Evolutionary conservation across 2,888 invertebrate genomes (phyloP).

Genomic region (Strigamia transsilvanica): DNA sequence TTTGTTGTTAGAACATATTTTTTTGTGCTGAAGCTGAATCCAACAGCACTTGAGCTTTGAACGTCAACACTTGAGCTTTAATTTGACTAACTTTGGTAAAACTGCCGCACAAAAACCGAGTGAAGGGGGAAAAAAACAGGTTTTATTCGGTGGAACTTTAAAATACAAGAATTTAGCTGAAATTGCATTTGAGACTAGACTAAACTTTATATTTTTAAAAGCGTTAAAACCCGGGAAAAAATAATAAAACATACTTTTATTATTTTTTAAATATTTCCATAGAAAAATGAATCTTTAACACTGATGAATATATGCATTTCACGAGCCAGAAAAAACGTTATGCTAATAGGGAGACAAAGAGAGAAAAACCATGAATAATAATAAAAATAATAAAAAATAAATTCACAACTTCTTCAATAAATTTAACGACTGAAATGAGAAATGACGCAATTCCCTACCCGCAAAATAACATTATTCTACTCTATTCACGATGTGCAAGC

Average conservation of each 20-base stretch:
- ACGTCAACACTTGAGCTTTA: neutral
- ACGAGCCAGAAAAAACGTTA: neutral
- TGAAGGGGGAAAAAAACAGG: neutral
- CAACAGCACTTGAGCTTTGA: neutral
- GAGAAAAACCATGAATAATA: too few relatives aligned
- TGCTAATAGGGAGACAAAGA: neutral
- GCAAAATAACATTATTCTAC: neutral
- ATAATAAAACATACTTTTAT: neutral
- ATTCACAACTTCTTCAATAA: neutral
- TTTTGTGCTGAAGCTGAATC: neutral
- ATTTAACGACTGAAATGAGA: neutral
- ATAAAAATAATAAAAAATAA: neutral
- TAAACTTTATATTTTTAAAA: conserved; percentile 3
- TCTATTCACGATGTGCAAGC: neutral
- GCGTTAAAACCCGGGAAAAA: neutral
- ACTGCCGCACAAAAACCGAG: neutral
- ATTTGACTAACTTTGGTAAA: neutral
- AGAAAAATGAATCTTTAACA: neutral
- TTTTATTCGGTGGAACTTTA: neutral
- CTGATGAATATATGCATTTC: neutral
- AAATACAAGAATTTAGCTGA: neutral
- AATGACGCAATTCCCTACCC: neutral
- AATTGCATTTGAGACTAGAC: neutral
- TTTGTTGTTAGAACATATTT: neutral
- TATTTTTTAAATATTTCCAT: neutral